Evolutionary conservation across 2,888 invertebrate species (phyloP).

Genomic region (Pardosa pseudoannulata): DNA sequence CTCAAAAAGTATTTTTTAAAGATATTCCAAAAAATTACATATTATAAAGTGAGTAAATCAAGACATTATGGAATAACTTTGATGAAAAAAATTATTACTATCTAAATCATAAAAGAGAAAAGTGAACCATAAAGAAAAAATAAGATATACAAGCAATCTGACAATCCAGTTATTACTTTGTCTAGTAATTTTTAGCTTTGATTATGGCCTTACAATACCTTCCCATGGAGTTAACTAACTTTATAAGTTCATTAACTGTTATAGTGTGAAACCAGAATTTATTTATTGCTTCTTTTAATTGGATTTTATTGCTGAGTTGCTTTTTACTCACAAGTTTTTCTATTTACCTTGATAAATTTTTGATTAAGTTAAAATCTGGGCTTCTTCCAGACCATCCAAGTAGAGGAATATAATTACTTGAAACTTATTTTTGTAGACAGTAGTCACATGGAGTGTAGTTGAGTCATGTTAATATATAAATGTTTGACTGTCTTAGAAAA

Average conservation of each 20-base stretch:
- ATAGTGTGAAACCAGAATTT: conserved; percentile 23
- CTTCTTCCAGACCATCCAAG: conserved; percentile 22
- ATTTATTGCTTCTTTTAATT: conserved; percentile 26
- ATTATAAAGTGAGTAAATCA: no score
- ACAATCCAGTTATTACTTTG: no score
- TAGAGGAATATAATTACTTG: conserved; percentile 26
- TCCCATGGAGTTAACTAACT: background rate
- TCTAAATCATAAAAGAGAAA: no score
- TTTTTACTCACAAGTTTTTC: conserved; percentile 18
- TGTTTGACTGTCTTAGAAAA: conserved; percentile 24
- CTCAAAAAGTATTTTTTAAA: no score
- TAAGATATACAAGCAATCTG: no score
- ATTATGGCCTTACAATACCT: background rate
- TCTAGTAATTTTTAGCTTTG: background rate
- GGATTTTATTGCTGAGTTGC: conserved; percentile 20
- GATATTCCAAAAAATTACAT: no score
- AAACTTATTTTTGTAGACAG: conserved; percentile 16
- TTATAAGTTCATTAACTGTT: conserved; percentile 11
- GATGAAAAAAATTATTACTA: no score
- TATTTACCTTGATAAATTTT: conserved; percentile 19
- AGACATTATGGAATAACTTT: no score
- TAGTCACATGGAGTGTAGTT: background rate
- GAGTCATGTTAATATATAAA: conserved; percentile 33
- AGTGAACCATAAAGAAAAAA: no score
- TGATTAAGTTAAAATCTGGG: conserved; percentile 11